phyloP scores from a whole-genome alignment of 2,113 vertebrate species.

The Lates calcarifer region DNA sequence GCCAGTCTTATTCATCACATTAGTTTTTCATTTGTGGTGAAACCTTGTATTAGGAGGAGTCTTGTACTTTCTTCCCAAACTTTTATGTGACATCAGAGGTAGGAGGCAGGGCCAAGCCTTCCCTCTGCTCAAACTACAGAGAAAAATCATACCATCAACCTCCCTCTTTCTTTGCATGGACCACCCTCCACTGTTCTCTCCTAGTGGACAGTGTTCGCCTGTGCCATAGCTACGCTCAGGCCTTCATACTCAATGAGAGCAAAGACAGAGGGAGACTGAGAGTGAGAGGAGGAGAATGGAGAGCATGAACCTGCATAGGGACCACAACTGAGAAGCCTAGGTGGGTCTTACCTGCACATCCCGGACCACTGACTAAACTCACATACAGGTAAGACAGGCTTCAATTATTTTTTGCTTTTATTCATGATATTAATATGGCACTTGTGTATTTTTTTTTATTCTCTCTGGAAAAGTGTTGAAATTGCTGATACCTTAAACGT shows the following conservation, averaged over 20 bases:
- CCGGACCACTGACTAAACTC: conserved; percentile 43
- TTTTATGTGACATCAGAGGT: conserved; percentile 64
- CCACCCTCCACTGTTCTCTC: conserved; percentile 73
- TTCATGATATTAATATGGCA: not conserved
- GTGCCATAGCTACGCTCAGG: conserved; percentile 53
- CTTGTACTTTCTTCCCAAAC: conserved; percentile 38
- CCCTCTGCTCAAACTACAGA: conserved; percentile 44
- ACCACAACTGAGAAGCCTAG: conserved; percentile 54
- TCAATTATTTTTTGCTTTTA: not conserved
- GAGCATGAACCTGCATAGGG: conserved; percentile 50
- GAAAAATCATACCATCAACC: conserved; percentile 70
- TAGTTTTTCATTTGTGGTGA: conserved; percentile 38
- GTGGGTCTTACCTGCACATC: conserved; percentile 39
- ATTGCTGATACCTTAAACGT: not conserved
- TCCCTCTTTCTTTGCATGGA: conserved; percentile 66
- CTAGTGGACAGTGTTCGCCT: conserved; percentile 40
- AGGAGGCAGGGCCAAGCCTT: conserved; percentile 68
- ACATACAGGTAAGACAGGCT: conserved; percentile 68
- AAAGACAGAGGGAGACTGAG: conserved; percentile 48
- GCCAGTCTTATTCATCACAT: conserved; percentile 20
- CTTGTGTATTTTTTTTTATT: not conserved
- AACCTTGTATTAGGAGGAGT: conserved; percentile 57
- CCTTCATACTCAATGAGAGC: conserved; percentile 66
- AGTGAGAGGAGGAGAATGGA: conserved; percentile 67
- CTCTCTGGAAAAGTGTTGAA: not conserved